Evolutionary conservation across 2,113 vertebrate species (phyloP).

Genomic region (Neotragus pygmaeus): DNA sequence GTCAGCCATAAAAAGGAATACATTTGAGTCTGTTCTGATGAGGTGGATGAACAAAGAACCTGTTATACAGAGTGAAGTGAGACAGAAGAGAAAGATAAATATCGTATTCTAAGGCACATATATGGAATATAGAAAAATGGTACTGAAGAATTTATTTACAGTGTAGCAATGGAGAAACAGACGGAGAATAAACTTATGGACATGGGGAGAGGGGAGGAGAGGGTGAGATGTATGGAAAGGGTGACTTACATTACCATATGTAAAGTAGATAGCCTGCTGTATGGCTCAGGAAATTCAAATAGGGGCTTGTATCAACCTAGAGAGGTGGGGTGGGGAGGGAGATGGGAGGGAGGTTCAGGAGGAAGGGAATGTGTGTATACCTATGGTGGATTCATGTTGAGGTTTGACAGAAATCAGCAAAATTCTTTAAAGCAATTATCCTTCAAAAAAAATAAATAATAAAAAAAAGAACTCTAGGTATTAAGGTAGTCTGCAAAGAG

Average conservation of each 20-base stretch:
- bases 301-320: background rate
- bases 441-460: background rate
- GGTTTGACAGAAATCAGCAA: background rate
- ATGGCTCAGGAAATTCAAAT: background rate
- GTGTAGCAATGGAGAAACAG: background rate
- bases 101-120: background rate
- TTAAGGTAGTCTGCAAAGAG: background rate
- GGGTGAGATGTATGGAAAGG: background rate
- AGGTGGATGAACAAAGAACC: background rate
- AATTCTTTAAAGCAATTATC: background rate
- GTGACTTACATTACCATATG: background rate
- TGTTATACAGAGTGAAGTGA: background rate
- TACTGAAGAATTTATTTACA: background rate
- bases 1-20: background rate
- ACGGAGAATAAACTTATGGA: background rate
- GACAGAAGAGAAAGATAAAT: background rate
- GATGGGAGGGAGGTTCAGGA: background rate
- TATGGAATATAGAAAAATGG: background rate
- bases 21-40: background rate
- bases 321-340: background rate
- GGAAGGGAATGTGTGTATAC: background rate
- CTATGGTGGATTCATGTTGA: background rate
- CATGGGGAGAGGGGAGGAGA: background rate
- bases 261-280: background rate
- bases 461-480: background rate